Evolutionary conservation across 2,888 invertebrate species (phyloP), one percentile per base, ranked within the genome.

Genomic region (Paralinhomoeus sp.): DNA sequence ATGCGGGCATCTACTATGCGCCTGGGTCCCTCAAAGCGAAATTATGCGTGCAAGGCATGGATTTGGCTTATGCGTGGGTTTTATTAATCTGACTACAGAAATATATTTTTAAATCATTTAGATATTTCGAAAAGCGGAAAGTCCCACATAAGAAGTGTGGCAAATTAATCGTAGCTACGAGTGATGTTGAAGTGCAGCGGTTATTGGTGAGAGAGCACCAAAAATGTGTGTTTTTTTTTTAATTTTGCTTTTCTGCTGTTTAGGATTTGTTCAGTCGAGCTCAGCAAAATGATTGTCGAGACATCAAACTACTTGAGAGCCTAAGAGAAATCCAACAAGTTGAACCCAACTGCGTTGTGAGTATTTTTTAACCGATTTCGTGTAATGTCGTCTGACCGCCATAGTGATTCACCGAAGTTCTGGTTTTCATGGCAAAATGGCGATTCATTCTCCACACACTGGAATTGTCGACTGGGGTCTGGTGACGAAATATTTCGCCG

Each of bases 371-470:
- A n/a, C n/a, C n/a, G n/a, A n/a, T n/a, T n/a, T n/a, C n/a, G n/a
- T n/a, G n/a, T n/a, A n/a, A n/a, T n/a, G n/a, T n/a, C n/a, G n/a
- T n/a, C n/a, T n/a, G n/a, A n/a, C n/a, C n/a, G n/a, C n/a, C n/a
- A n/a, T n/a, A n/a, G n/a, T n/a, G n/a, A n/a, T n/a, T n/a, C n/a
- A n/a, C n/a, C n/a, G n/a, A n/a, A n/a, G n/a, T n/a, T n/a, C n/a
- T n/a, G n/a, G n/a, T n/a, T n/a, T n/a, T n/a, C n/a, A n/a, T n/a
- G n/a, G n/a, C n/a, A n/a, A n/a, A 36, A 78, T 78, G 64, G 97
- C 89, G 0, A 66, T 99, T 22, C 85, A 84, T 77, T 93, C 91
- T 7, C 97, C 97, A 0, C 76, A 87, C 58, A 97, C 97, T 0
- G 93, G 93, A 21, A 91, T 99, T 54, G 81, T 93, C 0, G 81